Percentiles rank a stretch among this genome's conserved stretches.
Conservation (phyloP, 2,113 vertebrate genomes). For the Narcine bancroftii region DNA sequence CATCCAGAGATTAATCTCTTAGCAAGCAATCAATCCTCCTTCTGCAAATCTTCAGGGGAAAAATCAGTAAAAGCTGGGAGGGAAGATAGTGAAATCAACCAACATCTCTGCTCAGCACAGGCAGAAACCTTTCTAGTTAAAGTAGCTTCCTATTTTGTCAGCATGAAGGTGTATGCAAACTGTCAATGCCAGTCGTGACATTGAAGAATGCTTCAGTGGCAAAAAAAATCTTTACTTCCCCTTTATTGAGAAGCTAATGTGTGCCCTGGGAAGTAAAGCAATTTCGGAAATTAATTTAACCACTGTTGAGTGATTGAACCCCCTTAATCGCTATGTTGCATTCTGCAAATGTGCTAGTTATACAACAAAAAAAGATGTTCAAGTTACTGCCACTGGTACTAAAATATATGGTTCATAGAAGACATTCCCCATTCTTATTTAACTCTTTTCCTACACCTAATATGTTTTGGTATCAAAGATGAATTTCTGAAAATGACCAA, state of each 20-base stretch:
- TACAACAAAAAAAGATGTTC: neutral
- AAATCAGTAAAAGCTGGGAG: neutral
- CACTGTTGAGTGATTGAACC: neutral
- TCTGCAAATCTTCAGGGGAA: neutral
- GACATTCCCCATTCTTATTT: neutral
- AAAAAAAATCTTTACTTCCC: neutral
- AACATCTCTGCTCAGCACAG: neutral
- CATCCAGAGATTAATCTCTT: neutral
- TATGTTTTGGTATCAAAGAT: neutral
- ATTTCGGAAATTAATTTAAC: constrained; percentile 4
- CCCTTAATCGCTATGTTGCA: neutral
- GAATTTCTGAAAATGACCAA: neutral
- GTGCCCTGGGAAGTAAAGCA: neutral
- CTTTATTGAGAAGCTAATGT: neutral
- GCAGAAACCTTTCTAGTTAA: neutral
- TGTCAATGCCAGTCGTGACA: neutral
- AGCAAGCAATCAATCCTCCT: neutral
- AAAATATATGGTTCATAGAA: neutral
- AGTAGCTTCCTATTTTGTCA: neutral
- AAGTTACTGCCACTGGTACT: neutral
- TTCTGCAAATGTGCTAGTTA: neutral
- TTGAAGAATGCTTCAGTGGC: neutral
- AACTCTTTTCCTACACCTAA: neutral
- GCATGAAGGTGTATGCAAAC: neutral
- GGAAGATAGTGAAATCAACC: neutral